Percentiles rank a stretch among this genome's conserved stretches.
Conservation (phyloP, 1,140 invertebrate genomes). For the Lineus longissimus region DNA sequence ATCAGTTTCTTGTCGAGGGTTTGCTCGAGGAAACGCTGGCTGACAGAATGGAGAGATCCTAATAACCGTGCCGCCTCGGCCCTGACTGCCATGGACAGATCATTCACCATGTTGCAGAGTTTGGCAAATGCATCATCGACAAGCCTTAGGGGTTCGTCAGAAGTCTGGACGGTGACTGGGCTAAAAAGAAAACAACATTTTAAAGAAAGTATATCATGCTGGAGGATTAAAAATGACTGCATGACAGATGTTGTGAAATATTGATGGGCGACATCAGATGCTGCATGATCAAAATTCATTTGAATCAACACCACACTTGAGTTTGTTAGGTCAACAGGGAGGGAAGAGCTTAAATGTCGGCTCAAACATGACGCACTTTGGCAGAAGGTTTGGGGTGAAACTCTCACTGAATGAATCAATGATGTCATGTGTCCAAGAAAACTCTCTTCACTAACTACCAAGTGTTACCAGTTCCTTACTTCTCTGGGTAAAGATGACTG, state of each 20-base stretch:
- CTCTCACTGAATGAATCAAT: too few relatives aligned
- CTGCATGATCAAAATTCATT: too few relatives aligned
- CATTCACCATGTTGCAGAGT: slow-evolving; percentile 89
- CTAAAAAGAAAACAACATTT: slow-evolving; percentile 30
- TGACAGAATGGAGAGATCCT: slow-evolving; percentile 82
- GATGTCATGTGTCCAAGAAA: too few relatives aligned
- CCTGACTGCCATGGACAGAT: slow-evolving; percentile 66
- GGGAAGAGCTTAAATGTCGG: too few relatives aligned
- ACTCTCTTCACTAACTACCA: too few relatives aligned
- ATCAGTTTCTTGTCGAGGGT: slow-evolving; percentile 99
- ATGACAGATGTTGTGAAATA: neutral
- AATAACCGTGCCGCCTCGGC: slow-evolving; percentile 58
- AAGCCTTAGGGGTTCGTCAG: slow-evolving; percentile 62
- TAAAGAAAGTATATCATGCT: slow-evolving; percentile 7
- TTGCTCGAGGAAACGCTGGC: slow-evolving; percentile 85
- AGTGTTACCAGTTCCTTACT: too few relatives aligned
- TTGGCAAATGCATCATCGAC: slow-evolving; percentile 96
- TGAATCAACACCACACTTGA: too few relatives aligned
- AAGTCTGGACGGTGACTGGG: slow-evolving; percentile 33
- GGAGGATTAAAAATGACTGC: neutral
- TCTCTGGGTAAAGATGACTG: slow-evolving; percentile 81
- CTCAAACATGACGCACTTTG: too few relatives aligned
- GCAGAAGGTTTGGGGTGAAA: too few relatives aligned
- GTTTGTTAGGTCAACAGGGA: too few relatives aligned
- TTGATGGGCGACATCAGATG: neutral